phyloP scores from a whole-genome alignment of 2,797 vertebrate genomes.

The Sebastes paucispinis region DNA sequence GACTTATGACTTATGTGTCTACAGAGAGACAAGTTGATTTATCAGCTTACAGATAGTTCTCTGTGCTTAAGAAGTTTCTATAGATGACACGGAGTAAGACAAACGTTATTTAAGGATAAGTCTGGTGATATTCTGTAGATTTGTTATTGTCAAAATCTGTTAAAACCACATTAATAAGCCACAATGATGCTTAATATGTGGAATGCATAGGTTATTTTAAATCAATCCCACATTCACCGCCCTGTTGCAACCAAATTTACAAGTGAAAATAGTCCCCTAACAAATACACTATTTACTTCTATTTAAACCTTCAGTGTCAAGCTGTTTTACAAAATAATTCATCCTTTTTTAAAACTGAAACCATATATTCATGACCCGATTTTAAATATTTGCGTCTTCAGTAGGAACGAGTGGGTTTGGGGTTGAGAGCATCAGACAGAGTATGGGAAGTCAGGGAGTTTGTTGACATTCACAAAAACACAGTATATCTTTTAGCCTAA shows the following conservation, averaged over 20 bases:
- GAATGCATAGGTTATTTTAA: not conserved
- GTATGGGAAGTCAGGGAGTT: not conserved
- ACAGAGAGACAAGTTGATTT: slow-evolving; percentile 39
- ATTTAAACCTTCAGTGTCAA: not conserved
- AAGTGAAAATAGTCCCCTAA: not conserved
- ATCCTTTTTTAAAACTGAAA: no score
- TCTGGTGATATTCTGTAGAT: not conserved
- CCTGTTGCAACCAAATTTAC: not conserved
- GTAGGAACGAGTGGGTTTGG: not conserved
- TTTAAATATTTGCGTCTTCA: not conserved
- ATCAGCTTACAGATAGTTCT: slow-evolving; percentile 9
- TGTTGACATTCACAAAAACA: not conserved
- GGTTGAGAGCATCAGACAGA: not conserved
- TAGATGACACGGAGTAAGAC: not conserved
- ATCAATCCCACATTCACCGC: not conserved
- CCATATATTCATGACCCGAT: no score
- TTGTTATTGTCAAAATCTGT: not conserved
- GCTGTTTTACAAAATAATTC: not conserved
- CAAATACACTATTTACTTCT: not conserved
- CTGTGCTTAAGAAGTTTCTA: not conserved
- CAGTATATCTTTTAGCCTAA: not conserved
- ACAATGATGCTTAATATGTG: not conserved
- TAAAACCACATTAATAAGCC: not conserved
- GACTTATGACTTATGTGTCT: slow-evolving; percentile 42
- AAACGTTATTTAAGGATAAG: not conserved